Evolutionary conservation across 2,888 invertebrate genomes (phyloP).

Genomic region (Drosophila fungiperda): DNA sequence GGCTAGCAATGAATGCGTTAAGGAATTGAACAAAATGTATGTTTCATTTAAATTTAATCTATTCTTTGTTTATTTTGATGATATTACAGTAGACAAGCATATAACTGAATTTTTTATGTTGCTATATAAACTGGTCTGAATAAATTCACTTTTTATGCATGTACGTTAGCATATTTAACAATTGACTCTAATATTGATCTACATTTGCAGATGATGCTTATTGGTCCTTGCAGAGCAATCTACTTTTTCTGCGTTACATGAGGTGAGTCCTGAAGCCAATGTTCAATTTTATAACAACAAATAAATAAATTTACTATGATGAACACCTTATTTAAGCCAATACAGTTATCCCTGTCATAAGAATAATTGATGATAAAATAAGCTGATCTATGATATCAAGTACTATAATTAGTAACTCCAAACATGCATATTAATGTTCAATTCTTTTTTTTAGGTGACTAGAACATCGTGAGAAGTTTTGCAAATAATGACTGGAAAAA

Average conservation of each 20-base stretch:
- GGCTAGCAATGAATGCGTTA: neutral
- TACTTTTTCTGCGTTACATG: too few species aligned
- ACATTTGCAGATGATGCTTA: neutral
- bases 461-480: neutral
- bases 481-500: neutral
- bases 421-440: neutral
- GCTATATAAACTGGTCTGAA: conserved; percentile 35
- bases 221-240: too few species aligned
- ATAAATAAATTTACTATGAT: conserved; percentile 30
- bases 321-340: conserved; percentile 55
- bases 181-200: neutral
- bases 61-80: conserved; percentile 27
- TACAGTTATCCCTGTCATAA: conserved; percentile 72
- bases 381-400: conserved; percentile 30
- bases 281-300: neutral
- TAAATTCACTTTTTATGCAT: neutral
- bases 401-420: conserved; percentile 7
- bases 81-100: conserved; percentile 54
- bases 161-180: too few species aligned
- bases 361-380: conserved; percentile 62
- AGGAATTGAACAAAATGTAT: conserved; percentile 7
- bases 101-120: conserved; percentile 58
- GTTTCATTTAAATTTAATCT: neutral
- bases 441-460: neutral
- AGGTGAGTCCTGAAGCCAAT: conserved; percentile 23